A percentile compares a stretch with the other conserved stretches of the same genome.
Conservation (phyloP, 2,888 invertebrate genomes). For the Onthophagus sagittarius region DNA sequence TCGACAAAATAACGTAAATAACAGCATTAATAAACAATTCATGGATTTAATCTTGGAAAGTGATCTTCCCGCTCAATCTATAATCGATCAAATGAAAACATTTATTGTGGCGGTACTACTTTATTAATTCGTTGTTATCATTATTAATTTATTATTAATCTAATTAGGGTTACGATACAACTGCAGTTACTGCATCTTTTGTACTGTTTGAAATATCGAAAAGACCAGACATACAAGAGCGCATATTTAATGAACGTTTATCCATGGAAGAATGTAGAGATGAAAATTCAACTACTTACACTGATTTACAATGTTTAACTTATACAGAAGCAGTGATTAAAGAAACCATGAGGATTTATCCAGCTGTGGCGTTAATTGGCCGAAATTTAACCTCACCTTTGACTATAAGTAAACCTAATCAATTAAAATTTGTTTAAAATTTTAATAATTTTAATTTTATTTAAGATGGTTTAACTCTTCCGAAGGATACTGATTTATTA, state of each 20-base stretch:
- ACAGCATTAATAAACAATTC: neutral
- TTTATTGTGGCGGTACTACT: neutral
- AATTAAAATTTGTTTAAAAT: neutral
- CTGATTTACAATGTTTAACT: neutral
- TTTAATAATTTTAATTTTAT: neutral
- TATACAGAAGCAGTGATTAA: neutral
- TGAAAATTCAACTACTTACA: neutral
- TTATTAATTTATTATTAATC: no score
- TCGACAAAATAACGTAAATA: neutral
- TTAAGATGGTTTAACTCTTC: neutral
- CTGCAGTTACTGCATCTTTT: neutral
- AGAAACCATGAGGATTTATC: constrained; percentile 8
- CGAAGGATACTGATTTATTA: neutral
- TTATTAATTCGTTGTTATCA: neutral
- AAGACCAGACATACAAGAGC: neutral
- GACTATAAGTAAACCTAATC: neutral
- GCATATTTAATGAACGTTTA: neutral
- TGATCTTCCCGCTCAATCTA: neutral
- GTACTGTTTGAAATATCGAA: neutral
- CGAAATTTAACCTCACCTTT: neutral
- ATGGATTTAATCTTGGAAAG: neutral
- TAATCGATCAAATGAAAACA: neutral
- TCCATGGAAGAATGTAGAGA: neutral
- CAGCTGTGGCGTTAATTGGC: neutral
- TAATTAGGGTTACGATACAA: neutral